These are phyloP conservation scores for Papio anubis DNA, from an alignment of 2,113 vertebrate genomes.

Conservation along the genomic window DNA sequence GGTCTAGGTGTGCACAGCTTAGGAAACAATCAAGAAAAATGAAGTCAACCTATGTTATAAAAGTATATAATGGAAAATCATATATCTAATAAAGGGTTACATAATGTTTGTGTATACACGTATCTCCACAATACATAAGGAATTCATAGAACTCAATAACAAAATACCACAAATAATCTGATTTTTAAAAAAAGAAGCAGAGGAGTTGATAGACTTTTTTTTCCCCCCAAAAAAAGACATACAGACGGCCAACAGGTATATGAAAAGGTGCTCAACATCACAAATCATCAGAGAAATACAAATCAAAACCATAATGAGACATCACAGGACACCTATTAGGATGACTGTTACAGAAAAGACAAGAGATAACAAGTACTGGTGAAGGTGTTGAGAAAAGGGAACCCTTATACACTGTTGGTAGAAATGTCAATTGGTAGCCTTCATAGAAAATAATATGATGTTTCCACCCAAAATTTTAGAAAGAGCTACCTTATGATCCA, in stretches of 20 bases:
- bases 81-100: background rate
- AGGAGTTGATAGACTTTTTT: background rate
- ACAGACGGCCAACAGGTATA: background rate
- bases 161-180: background rate
- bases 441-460: background rate
- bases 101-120: background rate
- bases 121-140: background rate
- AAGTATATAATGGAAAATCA: background rate
- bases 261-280: background rate
- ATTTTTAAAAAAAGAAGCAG: background rate
- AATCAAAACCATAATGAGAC: background rate
- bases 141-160: background rate
- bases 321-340: background rate
- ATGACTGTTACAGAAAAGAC: background rate
- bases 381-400: background rate
- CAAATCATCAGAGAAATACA: background rate
- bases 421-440: background rate
- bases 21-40: background rate
- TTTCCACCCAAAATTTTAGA: background rate
- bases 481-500: background rate
- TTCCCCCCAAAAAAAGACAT: background rate
- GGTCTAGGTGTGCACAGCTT: background rate
- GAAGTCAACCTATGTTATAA: background rate
- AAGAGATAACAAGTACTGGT: background rate
- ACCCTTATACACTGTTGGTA: background rate